Percentiles rank a stretch among this genome's conserved stretches.
Evolutionary conservation across 2,888 invertebrate species (phyloP).

Genomic region (Smittia sp.): DNA sequence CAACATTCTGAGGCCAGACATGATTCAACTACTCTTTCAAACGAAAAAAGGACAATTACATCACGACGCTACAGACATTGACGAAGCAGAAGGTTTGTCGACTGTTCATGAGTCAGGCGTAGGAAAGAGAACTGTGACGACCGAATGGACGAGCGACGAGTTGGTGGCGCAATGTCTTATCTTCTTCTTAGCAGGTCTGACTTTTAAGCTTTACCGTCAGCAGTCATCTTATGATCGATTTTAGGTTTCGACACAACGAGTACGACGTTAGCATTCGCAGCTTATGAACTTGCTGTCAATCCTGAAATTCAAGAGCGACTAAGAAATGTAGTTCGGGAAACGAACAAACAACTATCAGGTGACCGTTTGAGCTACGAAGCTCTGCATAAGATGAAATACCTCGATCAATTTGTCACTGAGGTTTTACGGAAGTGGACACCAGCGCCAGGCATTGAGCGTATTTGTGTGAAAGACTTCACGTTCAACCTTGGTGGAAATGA

Average conservation of each 20-base stretch:
- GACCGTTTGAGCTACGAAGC: conserved; percentile 56
- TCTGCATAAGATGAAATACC: conserved; percentile 58
- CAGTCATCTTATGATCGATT: conserved; percentile 51
- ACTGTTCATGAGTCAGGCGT: conserved; percentile 53
- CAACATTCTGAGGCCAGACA: conserved; percentile 56
- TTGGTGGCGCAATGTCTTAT: conserved; percentile 59
- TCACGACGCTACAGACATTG: conserved; percentile 46
- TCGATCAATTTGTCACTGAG: conserved; percentile 63
- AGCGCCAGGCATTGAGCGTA: conserved; percentile 52
- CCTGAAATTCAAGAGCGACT: conserved; percentile 59
- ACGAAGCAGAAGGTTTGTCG: conserved; percentile 52
- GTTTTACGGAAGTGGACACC: conserved; percentile 50
- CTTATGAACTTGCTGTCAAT: conserved; percentile 60
- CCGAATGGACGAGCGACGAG: conserved; percentile 54
- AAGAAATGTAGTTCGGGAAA: conserved; percentile 57
- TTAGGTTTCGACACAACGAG: conserved; percentile 50
- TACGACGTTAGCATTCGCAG: conserved; percentile 56
- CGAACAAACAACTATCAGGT: conserved; percentile 51
- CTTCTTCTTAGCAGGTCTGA: conserved; percentile 57
- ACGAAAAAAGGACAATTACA: conserved; percentile 50
- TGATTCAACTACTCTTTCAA: conserved; percentile 59
- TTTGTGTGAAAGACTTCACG: conserved; percentile 56
- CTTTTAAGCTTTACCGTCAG: conserved; percentile 43
- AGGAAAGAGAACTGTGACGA: conserved; percentile 43
- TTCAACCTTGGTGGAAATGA: conserved; percentile 45